Base-by-base conservation (phyloP, 2,888 invertebrate species). In the Drosophila tanythrix region DNA sequence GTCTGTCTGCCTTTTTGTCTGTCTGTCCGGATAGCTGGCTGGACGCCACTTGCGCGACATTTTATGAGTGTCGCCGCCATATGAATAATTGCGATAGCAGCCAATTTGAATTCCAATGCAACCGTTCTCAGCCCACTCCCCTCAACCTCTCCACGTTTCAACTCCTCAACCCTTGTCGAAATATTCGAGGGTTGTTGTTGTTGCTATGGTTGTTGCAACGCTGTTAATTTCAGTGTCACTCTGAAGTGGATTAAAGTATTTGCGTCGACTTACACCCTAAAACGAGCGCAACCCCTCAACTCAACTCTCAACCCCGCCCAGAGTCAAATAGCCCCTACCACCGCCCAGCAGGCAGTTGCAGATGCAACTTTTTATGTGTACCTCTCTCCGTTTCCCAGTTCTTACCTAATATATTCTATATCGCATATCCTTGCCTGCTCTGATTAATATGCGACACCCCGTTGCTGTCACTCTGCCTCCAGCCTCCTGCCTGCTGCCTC, bases 171-270 rank as follows among this genome's bases (percentile, higher is more conserved):
- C 62, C 62, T 60, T 43, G 48, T 10, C 52, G 64, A 68, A 58
- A 29, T 38, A 69, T 76, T 79, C 48, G 72, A 70, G 71, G 84
- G 81, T 85, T 88, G 81, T 82, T 87, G 46, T 46, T 46, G 81
- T 79, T 88, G 76, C 76, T 75, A 75, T 62, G 60, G 56, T 60
- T 58, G 70, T 62, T 72, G 76, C 63, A 71, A 53, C 56, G 13
- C 25, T 48, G 62, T 82, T 88, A 88, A 86, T 90, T 88, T 87
- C 83, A 71, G 78, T 84, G 90, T 83, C 89, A 83, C 78, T 81
- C 70, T 91, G 89, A 90, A 91, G 90, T 83, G 91, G 91, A 89
- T 89, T 89, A 91, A 88, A 89, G 91, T 83, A 89, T 89, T 89
- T 89, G 79, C 89, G 79, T 74, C 76, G 74, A 87, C 87, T 91